These are phyloP conservation scores for Connochaetes taurinus DNA, from an alignment of 2,113 vertebrate species.

Conservation along the genomic window DNA sequence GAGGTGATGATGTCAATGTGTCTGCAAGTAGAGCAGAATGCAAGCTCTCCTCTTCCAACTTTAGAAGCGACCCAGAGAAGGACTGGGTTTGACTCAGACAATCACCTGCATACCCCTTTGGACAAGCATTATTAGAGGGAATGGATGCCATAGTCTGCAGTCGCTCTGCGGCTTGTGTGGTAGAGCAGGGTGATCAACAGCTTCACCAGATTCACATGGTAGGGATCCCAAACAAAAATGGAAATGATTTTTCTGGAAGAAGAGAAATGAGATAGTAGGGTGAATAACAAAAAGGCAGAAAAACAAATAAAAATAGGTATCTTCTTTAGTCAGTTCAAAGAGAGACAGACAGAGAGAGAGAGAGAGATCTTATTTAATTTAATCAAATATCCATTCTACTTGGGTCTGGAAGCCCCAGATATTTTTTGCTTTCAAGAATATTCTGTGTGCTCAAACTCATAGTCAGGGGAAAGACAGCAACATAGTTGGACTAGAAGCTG, in stretches of 20 bases:
- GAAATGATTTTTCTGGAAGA: neutral
- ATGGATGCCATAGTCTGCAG: neutral
- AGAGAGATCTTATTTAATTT: neutral
- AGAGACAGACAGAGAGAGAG: neutral
- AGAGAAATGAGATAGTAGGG: neutral
- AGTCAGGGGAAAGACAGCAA: neutral
- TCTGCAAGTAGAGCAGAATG: neutral
- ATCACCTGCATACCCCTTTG: neutral
- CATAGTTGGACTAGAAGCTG: neutral
- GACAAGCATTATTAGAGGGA: neutral
- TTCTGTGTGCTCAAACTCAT: neutral
- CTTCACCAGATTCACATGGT: neutral
- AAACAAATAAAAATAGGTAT: neutral
- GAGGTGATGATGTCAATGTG: too few relatives aligned
- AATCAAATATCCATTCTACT: neutral
- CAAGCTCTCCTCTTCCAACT: neutral
- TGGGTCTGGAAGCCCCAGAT: neutral
- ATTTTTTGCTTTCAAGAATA: neutral
- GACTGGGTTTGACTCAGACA: neutral
- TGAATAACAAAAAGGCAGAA: neutral
- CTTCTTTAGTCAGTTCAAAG: neutral
- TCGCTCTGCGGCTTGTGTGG: too few relatives aligned
- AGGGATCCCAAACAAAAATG: neutral
- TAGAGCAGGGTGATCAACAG: too few relatives aligned
- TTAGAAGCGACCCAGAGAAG: neutral